phyloP scores from a whole-genome alignment of 30 jellyfish, hydroid and myxozoan species.

The Aurelia sp. region DNA sequence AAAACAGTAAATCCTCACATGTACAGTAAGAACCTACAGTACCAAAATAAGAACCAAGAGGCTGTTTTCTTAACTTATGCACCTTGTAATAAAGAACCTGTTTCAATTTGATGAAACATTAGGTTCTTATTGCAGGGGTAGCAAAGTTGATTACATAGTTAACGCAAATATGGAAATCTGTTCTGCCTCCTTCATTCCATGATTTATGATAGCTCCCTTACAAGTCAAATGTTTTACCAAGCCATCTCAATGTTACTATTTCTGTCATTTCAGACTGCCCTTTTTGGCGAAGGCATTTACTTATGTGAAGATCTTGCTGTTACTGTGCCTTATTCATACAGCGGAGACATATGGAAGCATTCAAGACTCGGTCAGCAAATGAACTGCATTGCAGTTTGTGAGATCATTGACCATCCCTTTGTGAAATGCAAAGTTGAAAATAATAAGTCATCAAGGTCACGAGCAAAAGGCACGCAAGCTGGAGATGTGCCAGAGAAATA shows the following conservation, averaged over 20 bases:
- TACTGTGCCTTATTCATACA: slow-evolving; percentile 82
- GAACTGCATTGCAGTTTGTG: slow-evolving; percentile 94
- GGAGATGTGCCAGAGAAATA: slow-evolving; percentile 96
- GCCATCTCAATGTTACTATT: not conserved
- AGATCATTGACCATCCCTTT: slow-evolving; percentile 89
- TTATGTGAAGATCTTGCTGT: slow-evolving; percentile 87
- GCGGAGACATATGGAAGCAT: slow-evolving; percentile 84
- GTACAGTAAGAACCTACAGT: too few species aligned
- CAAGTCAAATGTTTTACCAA: too few species aligned
- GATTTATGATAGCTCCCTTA: too few species aligned
- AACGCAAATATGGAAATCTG: too few species aligned
- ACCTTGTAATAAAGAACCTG: too few species aligned
- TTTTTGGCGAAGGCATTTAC: slow-evolving; percentile 93
- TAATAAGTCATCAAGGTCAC: slow-evolving; percentile 50
- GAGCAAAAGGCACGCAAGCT: slow-evolving; percentile 84
- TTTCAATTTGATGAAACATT: too few species aligned
- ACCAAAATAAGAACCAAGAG: too few species aligned
- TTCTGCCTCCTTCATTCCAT: too few species aligned
- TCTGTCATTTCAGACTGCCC: slow-evolving; percentile 71
- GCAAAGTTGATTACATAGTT: too few species aligned
- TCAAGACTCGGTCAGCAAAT: slow-evolving; percentile 81
- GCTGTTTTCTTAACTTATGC: too few species aligned
- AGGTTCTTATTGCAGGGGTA: too few species aligned
- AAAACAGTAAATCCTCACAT: too few species aligned
- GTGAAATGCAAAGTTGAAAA: slow-evolving; percentile 76